Conservation (phyloP, 2,797 vertebrate genomes). For the Saxicola maurus region DNA sequence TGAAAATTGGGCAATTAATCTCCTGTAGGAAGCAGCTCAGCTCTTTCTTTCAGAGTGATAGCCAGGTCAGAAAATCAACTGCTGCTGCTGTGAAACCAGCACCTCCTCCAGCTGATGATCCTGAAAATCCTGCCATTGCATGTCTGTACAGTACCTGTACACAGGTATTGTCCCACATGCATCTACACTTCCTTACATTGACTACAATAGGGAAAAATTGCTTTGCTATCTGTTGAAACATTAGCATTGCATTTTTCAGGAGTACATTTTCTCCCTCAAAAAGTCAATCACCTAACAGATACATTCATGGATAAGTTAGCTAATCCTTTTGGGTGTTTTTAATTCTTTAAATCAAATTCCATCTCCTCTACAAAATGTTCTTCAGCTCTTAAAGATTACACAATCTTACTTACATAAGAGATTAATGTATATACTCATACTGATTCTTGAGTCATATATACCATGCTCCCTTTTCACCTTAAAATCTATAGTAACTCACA, state of each 20-base stretch:
- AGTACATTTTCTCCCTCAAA: neutral
- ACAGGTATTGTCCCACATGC: neutral
- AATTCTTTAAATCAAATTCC: neutral
- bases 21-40: neutral
- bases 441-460: neutral
- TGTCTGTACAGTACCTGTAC: neutral
- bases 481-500: neutral
- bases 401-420: neutral
- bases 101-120: neutral
- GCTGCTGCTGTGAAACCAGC: neutral
- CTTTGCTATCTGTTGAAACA: neutral
- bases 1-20: neutral
- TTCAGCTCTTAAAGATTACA: neutral
- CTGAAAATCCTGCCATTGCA: neutral
- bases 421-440: neutral
- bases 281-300: neutral
- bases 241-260: neutral
- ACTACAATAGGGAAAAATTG: neutral
- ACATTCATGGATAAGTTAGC: neutral
- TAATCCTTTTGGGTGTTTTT: neutral
- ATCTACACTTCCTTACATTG: neutral
- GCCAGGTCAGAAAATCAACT: neutral
- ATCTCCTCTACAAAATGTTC: neutral
- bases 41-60: neutral
- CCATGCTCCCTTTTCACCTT: neutral